These are phyloP conservation scores for Sylvicola fuscatus DNA, from an alignment of 2,888 invertebrate genomes.

Conservation along the genomic window DNA sequence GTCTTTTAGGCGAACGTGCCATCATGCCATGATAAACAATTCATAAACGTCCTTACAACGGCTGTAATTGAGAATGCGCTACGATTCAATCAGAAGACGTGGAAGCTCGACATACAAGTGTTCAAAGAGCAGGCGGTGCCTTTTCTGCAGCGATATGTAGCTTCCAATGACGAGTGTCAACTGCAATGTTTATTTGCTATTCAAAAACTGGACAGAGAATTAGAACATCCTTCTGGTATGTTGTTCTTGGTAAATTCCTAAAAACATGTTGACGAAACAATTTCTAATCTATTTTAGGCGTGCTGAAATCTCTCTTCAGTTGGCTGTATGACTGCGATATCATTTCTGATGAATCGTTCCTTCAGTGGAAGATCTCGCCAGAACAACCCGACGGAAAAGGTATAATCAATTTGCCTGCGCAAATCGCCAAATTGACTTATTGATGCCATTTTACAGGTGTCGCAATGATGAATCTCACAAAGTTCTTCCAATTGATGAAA, in stretches of 20 bases:
- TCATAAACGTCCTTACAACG: too few relatives aligned
- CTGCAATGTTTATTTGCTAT: conserved; percentile 1
- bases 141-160: not conserved
- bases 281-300: not conserved
- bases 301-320: not conserved
- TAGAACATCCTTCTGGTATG: not conserved
- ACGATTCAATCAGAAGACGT: too few relatives aligned
- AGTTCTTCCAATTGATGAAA: too few relatives aligned
- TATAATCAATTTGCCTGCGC: too few relatives aligned
- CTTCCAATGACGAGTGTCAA: not conserved
- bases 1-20: too few relatives aligned
- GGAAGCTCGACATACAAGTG: not conserved
- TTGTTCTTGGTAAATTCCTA: not conserved
- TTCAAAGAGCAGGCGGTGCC: not conserved
- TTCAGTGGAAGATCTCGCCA: not conserved
- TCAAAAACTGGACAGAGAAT: not conserved
- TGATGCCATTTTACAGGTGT: too few relatives aligned
- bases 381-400: not conserved
- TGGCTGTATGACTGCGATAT: not conserved
- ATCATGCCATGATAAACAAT: too few relatives aligned
- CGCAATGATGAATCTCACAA: too few relatives aligned
- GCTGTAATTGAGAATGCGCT: not conserved
- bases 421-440: too few relatives aligned
- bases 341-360: not conserved
- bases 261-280: not conserved